Evolutionary conservation across 1,140 invertebrate genomes (phyloP).

Genomic region (Drusus annulatus): DNA sequence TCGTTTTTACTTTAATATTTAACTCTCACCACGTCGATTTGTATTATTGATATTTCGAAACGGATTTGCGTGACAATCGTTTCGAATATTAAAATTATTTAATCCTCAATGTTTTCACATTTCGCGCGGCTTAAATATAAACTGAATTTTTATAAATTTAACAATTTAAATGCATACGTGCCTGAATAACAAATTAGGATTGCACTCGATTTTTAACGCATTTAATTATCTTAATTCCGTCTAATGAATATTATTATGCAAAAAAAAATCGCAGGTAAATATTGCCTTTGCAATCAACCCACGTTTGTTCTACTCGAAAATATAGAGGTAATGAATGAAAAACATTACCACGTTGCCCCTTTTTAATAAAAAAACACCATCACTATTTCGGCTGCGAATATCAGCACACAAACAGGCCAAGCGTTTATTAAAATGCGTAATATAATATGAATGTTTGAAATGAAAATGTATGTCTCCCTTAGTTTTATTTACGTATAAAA

Average conservation of each 20-base stretch:
- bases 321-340: no score
- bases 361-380: no score
- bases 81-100: conserved; percentile 19
- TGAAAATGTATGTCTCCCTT: no score
- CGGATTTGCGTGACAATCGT: conserved; percentile 12
- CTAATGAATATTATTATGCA: not conserved
- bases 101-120: conserved; percentile 16
- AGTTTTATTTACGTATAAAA: no score
- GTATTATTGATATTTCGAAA: conserved; percentile 34
- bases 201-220: conserved; percentile 8
- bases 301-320: no score
- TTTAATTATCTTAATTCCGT: conserved; percentile 7
- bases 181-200: conserved; percentile 29
- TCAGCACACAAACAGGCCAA: no score
- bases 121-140: conserved; percentile 3
- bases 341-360: no score
- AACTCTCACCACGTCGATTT: conserved; percentile 11
- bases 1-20: not conserved
- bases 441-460: no score
- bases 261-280: no score
- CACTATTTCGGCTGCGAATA: no score
- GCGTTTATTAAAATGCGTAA: no score
- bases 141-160: conserved; percentile 27
- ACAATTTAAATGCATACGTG: conserved; percentile 1
- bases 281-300: no score